Conservation (phyloP, 2,797 vertebrate genomes). For the Clamator glandarius region DNA sequence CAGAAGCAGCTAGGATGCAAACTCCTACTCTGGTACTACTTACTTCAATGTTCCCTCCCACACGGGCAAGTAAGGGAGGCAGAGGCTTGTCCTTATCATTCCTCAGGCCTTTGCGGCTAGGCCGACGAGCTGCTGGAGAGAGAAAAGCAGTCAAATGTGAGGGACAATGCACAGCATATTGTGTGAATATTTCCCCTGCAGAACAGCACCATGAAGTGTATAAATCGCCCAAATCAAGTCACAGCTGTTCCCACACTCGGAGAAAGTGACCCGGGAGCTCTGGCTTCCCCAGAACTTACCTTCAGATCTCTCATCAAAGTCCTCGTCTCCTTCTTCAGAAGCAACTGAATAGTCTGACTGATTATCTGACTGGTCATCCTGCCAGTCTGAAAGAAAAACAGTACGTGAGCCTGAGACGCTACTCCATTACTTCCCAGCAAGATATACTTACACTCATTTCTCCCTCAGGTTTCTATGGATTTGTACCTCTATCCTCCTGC, state of each 20-base stretch:
- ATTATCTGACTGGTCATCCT: slow-evolving; percentile 99
- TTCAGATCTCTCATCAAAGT: slow-evolving; percentile 97
- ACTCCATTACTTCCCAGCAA: slow-evolving; percentile 53
- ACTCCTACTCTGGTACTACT: not conserved
- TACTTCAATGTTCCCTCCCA: slow-evolving; percentile 98
- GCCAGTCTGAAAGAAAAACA: slow-evolving; percentile 89
- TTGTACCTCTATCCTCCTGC: slow-evolving; percentile 97
- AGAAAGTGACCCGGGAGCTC: not conserved
- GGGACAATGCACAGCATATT: not conserved
- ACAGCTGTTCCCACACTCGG: not conserved
- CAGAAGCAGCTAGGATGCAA: not conserved
- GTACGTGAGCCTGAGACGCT: slow-evolving; percentile 71
- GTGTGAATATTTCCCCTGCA: not conserved
- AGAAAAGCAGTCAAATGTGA: slow-evolving; percentile 35
- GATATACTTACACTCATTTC: not conserved
- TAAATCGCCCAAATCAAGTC: not conserved
- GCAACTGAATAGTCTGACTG: slow-evolving; percentile 98
- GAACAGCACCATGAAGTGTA: not conserved
- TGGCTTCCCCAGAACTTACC: slow-evolving; percentile 76
- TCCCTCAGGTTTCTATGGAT: slow-evolving; percentile 49
- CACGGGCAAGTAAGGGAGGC: slow-evolving; percentile 94
- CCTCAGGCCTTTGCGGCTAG: slow-evolving; percentile 93
- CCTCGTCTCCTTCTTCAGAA: slow-evolving; percentile 97
- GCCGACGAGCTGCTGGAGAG: slow-evolving; percentile 87
- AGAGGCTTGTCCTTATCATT: slow-evolving; percentile 98